phyloP scores from a whole-genome alignment of 2,113 vertebrate genomes.

The Podarcis raffonei region DNA sequence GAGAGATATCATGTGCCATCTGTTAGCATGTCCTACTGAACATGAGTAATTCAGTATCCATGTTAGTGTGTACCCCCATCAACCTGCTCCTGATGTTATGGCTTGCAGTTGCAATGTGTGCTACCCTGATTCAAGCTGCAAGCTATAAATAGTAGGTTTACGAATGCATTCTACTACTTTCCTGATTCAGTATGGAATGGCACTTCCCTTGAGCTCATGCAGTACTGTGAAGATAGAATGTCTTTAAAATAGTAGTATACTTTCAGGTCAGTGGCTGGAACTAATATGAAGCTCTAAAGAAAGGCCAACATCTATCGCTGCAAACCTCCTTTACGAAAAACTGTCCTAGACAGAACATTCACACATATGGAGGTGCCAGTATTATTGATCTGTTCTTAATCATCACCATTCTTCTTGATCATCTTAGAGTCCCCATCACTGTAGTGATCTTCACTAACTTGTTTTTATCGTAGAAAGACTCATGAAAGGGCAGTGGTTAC shows the following conservation, averaged over 20 bases:
- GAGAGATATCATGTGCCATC: not conserved
- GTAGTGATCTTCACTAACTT: not conserved
- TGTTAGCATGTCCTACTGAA: not conserved
- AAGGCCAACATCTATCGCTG: not conserved
- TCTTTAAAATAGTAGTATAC: not conserved
- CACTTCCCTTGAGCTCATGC: not conserved
- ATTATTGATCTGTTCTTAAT: not conserved
- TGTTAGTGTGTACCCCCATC: not conserved
- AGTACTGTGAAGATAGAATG: not conserved
- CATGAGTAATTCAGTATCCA: not conserved
- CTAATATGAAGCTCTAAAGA: not conserved
- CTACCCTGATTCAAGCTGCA: not conserved
- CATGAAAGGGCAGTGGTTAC: not conserved
- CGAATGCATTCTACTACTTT: not conserved
- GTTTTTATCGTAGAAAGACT: not conserved
- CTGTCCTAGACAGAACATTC: not conserved
- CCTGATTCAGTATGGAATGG: not conserved
- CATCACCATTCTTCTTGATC: not conserved
- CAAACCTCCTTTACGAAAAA: not conserved
- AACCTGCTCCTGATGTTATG: not conserved
- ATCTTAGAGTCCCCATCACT: not conserved
- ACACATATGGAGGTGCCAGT: not conserved
- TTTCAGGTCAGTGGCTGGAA: not conserved
- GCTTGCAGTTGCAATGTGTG: not conserved
- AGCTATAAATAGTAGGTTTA: not conserved